A percentile compares a stretch with the other conserved stretches of the same genome.
phyloP scores from a whole-genome alignment of 1,140 invertebrate genomes.

The Ganaspis sp. region DNA sequence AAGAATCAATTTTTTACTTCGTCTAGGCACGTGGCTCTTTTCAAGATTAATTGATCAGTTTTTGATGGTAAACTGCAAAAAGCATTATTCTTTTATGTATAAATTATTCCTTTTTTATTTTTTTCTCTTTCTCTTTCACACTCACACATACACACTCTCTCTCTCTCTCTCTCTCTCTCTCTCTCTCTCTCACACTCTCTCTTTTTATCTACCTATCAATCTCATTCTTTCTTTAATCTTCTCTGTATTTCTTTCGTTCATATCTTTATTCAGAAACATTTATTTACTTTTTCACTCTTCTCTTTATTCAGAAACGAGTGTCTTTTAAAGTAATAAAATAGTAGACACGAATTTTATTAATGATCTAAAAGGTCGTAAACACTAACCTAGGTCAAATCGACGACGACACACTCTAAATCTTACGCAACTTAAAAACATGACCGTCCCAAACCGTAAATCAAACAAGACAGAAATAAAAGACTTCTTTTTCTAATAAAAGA shows the following conservation, averaged over 20 bases:
- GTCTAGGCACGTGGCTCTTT: background rate
- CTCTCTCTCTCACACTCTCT: no score
- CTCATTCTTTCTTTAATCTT: no score
- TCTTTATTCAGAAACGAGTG: background rate
- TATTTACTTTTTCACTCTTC: background rate
- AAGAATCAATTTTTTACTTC: background rate
- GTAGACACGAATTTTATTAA: background rate
- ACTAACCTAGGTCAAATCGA: conserved; percentile 15
- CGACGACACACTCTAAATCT: conserved; percentile 7
- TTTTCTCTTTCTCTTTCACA: no score
- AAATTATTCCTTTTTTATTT: no score
- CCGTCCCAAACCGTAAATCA: conserved; percentile 2
- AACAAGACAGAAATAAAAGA: background rate
- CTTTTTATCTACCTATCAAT: no score
- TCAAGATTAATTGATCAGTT: no score
- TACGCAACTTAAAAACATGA: background rate
- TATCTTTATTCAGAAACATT: no score
- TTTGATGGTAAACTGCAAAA: no score
- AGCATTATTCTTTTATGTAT: no score
- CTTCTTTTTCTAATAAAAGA: conserved; percentile 4
- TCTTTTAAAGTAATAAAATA: conserved; percentile 15
- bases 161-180: no score
- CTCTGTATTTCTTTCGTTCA: no score
- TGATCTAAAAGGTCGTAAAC: background rate
- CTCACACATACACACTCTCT: no score